Evolutionary conservation across 1,140 invertebrate genomes (phyloP).

Genomic region (Saccostrea echinata): DNA sequence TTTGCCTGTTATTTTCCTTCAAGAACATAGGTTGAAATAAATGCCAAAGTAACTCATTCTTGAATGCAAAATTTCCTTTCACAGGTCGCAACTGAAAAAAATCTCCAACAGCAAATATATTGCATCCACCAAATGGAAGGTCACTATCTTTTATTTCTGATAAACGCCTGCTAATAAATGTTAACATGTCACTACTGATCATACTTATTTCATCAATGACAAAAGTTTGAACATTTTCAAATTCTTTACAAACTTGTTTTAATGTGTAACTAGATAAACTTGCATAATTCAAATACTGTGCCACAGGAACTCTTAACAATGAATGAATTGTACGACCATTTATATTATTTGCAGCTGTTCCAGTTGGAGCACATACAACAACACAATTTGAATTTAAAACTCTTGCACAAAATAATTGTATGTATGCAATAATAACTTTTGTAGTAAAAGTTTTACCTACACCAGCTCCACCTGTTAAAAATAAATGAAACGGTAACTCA

Average conservation of each 20-base stretch:
- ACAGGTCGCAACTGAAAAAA: conserved; percentile 56
- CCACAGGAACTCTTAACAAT: conserved; percentile 36
- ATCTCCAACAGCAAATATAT: conserved; percentile 55
- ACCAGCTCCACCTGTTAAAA: conserved; percentile 61
- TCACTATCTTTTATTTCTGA: conserved; percentile 48
- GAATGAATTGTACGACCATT: conserved; percentile 55
- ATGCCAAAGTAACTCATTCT: conserved; percentile 48
- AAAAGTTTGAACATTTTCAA: conserved; percentile 38
- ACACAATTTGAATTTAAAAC: conserved; percentile 5
- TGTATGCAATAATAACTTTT: conserved; percentile 40
- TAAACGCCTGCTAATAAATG: not conserved
- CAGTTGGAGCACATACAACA: conserved; percentile 57
- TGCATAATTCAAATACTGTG: conserved; percentile 3
- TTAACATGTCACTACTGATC: conserved; percentile 41
- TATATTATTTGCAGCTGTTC: conserved; percentile 53
- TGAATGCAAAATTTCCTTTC: conserved; percentile 42
- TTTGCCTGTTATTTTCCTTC: conserved; percentile 54
- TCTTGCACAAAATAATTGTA: not conserved
- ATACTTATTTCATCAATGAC: conserved; percentile 56
- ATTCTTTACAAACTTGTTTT: conserved; percentile 16
- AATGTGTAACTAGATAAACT: not conserved
- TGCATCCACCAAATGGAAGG: conserved; percentile 50
- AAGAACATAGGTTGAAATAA: conserved; percentile 59
- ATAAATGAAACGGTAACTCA: conserved; percentile 34
- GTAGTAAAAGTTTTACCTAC: conserved; percentile 52